phyloP scores from a whole-genome alignment of 2,113 vertebrate genomes.

The Barnardius zonarius region DNA sequence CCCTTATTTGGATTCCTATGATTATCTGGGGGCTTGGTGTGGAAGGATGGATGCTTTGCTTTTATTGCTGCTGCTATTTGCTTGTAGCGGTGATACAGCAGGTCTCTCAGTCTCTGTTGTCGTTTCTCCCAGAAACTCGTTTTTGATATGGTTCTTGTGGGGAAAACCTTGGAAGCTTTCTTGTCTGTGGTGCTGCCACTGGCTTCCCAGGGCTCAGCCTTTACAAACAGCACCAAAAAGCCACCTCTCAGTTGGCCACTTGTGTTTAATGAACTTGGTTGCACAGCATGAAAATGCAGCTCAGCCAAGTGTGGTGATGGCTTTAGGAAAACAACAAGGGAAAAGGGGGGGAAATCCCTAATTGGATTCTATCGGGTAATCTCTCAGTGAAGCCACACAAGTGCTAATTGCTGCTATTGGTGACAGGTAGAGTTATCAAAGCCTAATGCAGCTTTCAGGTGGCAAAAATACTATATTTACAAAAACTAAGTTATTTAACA shows the following conservation, averaged over 20 bases:
- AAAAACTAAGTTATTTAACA: conserved; percentile 67
- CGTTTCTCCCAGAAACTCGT: neutral
- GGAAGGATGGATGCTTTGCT: neutral
- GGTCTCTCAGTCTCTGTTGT: neutral
- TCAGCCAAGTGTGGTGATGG: neutral
- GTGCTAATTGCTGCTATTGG: conserved; percentile 65
- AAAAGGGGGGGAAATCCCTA: neutral
- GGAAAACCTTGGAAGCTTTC: neutral
- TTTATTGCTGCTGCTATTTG: neutral
- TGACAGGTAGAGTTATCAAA: conserved; percentile 57
- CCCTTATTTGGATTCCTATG: fast-evolving
- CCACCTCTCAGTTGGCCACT: neutral
- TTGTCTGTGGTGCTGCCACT: neutral
- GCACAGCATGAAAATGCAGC: conserved; percentile 6
- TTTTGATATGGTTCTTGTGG: neutral
- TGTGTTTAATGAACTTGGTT: neutral
- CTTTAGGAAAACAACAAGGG: neutral
- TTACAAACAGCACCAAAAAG: neutral
- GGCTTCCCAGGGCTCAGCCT: neutral
- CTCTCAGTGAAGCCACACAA: conserved; percentile 32
- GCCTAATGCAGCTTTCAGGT: conserved; percentile 30
- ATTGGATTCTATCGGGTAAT: conserved; percentile 64
- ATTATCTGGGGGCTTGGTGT: neutral
- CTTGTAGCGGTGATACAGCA: neutral
- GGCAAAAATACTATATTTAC: conserved; percentile 21